These are phyloP conservation scores for Lithosia quadra DNA, from an alignment of 2,888 invertebrate genomes.

Conservation along the genomic window DNA sequence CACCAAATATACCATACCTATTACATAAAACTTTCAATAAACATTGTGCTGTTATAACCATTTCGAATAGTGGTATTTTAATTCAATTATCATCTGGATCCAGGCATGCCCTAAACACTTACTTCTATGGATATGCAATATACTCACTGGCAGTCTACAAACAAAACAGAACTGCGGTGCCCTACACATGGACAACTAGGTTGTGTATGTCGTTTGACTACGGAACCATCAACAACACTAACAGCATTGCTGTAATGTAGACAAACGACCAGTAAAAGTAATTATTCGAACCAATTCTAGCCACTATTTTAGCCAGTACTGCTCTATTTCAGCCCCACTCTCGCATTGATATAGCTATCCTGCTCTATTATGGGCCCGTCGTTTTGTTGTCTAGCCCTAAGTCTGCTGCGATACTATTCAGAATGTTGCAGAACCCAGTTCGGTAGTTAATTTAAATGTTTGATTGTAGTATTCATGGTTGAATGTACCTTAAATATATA, in stretches of 20 bases:
- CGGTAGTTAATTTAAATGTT: not conserved
- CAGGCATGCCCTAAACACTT: no score
- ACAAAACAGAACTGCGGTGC: not conserved
- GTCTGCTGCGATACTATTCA: not conserved
- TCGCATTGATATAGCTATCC: not conserved
- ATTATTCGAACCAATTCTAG: not conserved
- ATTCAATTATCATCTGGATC: no score
- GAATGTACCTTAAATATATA: not conserved
- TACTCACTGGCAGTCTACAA: not conserved
- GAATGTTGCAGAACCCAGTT: not conserved
- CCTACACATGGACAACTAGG: not conserved
- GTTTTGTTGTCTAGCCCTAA: not conserved
- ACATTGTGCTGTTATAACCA: no score
- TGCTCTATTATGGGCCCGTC: not conserved
- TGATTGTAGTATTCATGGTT: not conserved
- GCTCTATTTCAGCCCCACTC: not conserved
- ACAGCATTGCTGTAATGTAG: not conserved
- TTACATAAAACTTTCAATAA: no score
- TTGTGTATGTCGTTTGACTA: not conserved
- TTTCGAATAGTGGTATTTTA: no score
- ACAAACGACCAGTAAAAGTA: slow-evolving; percentile 3
- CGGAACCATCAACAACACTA: not conserved
- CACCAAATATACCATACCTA: no score
- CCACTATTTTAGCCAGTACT: not conserved
- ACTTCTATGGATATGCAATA: no score